These are phyloP conservation scores for Diachasmimorpha longicaudata DNA, from an alignment of 1,140 invertebrate species.

Conservation along the genomic window DNA sequence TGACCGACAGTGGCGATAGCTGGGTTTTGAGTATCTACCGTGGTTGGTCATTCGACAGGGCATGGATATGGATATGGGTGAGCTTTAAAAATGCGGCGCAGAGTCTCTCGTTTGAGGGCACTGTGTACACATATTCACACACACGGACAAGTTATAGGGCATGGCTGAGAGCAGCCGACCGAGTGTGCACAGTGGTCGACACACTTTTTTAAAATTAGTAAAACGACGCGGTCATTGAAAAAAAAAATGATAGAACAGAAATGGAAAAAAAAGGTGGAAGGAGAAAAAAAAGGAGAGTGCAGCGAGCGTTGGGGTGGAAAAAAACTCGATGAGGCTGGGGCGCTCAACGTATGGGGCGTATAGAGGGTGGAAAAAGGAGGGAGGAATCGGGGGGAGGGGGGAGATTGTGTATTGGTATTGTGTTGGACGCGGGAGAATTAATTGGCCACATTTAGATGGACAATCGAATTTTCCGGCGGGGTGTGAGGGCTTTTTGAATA, in stretches of 20 bases:
- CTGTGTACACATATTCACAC: neutral
- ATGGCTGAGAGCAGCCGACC: neutral
- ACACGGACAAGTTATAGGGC: neutral
- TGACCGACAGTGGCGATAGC: conserved; percentile 26
- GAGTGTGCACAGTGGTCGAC: conserved; percentile 2
- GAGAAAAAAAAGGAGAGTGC: neutral
- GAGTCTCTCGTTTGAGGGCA: neutral
- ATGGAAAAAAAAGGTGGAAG: neutral
- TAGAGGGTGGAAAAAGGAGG: neutral
- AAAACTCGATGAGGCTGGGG: neutral
- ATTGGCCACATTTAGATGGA: conserved; percentile 20
- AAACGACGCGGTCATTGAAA: conserved; percentile 18
- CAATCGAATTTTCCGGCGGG: conserved; percentile 15
- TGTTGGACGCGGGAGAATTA: conserved; percentile 13
- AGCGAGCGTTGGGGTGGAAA: neutral
- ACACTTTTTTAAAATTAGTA: conserved; percentile 21
- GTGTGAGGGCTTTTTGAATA: neutral
- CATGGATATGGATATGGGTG: conserved; percentile 28
- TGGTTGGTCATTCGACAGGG: conserved; percentile 16
- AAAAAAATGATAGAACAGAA: conserved; percentile 13
- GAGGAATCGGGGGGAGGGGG: no score
- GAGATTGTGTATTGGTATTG: neutral
- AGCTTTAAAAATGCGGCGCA: conserved; percentile 20
- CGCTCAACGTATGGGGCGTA: neutral
- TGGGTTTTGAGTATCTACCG: conserved; percentile 15